phyloP scores from a whole-genome alignment of 2,797 vertebrate genomes.

The Zalophus californianus region DNA sequence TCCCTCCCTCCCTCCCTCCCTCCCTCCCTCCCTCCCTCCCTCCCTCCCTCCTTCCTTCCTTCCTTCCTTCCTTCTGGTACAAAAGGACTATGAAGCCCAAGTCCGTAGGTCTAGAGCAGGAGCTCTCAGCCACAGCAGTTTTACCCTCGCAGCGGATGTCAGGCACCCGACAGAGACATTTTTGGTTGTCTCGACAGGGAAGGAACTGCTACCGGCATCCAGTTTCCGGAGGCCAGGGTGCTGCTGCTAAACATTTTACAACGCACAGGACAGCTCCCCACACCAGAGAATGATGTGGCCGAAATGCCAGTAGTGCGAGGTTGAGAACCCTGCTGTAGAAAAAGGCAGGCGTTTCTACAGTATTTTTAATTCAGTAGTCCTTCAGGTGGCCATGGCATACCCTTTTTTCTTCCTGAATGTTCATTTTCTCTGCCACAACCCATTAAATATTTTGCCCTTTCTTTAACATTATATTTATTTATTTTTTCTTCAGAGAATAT shows the following conservation, averaged over 20 bases:
- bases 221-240: not conserved
- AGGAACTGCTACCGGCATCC: not conserved
- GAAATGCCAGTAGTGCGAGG: too few relatives aligned
- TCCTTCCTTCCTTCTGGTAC: too few relatives aligned
- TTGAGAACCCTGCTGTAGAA: not conserved
- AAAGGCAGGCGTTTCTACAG: not conserved
- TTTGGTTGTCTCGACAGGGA: not conserved
- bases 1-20: fast-evolving
- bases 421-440: not conserved
- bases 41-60: too few relatives aligned
- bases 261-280: not conserved
- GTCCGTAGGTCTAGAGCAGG: not conserved
- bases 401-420: not conserved
- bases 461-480: not conserved
- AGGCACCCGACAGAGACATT: not conserved
- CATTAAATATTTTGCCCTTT: not conserved
- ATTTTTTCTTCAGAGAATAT: not conserved
- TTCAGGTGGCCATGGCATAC: fast-evolving
- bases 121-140: not conserved
- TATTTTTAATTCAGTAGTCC: not conserved
- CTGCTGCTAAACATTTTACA: not conserved
- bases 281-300: not conserved
- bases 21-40: not conserved
- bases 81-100: not conserved
- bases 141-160: not conserved